phyloP scores from a whole-genome alignment of 2,888 invertebrate genomes.

The Scaeva pyrastri region DNA sequence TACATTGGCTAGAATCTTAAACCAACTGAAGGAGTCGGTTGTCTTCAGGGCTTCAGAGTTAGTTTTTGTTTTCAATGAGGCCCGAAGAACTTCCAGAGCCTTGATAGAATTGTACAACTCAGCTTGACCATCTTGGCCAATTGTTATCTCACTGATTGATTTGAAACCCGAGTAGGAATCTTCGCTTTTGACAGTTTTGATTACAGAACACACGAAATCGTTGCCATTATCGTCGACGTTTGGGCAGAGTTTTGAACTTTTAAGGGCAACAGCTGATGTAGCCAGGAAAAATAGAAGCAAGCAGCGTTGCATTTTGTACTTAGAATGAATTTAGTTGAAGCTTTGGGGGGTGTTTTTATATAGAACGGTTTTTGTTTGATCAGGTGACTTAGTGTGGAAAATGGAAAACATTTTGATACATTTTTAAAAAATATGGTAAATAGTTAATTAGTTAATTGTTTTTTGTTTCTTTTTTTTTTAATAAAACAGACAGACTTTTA shows the following conservation, averaged over 20 bases:
- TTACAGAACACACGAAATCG: conserved; percentile 1
- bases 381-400: neutral
- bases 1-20: neutral
- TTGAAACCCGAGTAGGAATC: neutral
- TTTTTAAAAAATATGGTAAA: neutral
- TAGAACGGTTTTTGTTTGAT: neutral
- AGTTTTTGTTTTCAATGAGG: neutral
- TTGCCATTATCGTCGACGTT: neutral
- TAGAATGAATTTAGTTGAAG: neutral
- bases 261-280: conserved; percentile 15
- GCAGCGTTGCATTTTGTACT: neutral
- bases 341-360: neutral
- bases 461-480: neutral
- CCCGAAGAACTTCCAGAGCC: neutral
- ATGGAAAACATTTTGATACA: conserved; percentile 8
- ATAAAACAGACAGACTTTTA: too few species aligned
- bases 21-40: neutral
- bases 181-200: neutral
- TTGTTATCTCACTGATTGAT: neutral
- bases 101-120: neutral
- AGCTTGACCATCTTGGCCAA: neutral
- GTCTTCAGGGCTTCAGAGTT: neutral
- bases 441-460: too few species aligned
- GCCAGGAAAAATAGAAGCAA: neutral
- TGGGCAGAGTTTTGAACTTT: neutral